Evolutionary conservation across 1,140 invertebrate species (phyloP).

Genomic region (Phocides pigmalion): DNA sequence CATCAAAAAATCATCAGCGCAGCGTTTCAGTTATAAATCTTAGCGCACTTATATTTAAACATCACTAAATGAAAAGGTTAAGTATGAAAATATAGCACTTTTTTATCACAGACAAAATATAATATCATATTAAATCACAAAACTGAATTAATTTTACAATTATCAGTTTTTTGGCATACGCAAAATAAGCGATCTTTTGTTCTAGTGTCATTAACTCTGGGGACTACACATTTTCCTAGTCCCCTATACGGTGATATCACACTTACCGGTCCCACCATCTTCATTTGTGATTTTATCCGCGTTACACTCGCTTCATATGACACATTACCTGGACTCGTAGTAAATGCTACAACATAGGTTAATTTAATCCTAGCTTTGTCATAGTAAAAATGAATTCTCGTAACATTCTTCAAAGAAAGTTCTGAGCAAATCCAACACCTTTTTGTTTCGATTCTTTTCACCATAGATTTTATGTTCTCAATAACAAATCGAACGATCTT

Average conservation of each 20-base stretch:
- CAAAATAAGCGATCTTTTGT: conserved; percentile 61
- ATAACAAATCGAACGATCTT: conserved; percentile 58
- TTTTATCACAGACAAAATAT: conserved; percentile 34
- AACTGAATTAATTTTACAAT: conserved; percentile 36
- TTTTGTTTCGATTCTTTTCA: conserved; percentile 49
- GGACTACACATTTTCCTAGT: conserved; percentile 52
- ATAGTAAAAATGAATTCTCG: conserved; percentile 69
- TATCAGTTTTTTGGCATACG: conserved; percentile 58
- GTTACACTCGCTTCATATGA: conserved; percentile 65
- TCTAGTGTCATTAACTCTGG: conserved; percentile 36
- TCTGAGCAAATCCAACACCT: conserved; percentile 56
- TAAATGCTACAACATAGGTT: conserved; percentile 65
- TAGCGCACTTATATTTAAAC: too few species aligned
- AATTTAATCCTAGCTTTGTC: conserved; percentile 50
- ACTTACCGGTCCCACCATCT: conserved; percentile 53
- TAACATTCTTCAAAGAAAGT: conserved; percentile 50
- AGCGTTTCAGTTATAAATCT: too few species aligned
- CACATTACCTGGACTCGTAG: conserved; percentile 55
- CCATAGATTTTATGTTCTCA: conserved; percentile 46
- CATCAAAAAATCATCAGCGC: too few species aligned
- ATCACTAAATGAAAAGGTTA: too few species aligned
- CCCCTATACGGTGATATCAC: conserved; percentile 58
- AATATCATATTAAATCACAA: conserved; percentile 20
- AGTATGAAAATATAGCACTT: neutral
- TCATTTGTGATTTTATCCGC: conserved; percentile 37